Base-by-base conservation (phyloP, 1,140 invertebrate genomes). In the Papilio polyxenes region DNA sequence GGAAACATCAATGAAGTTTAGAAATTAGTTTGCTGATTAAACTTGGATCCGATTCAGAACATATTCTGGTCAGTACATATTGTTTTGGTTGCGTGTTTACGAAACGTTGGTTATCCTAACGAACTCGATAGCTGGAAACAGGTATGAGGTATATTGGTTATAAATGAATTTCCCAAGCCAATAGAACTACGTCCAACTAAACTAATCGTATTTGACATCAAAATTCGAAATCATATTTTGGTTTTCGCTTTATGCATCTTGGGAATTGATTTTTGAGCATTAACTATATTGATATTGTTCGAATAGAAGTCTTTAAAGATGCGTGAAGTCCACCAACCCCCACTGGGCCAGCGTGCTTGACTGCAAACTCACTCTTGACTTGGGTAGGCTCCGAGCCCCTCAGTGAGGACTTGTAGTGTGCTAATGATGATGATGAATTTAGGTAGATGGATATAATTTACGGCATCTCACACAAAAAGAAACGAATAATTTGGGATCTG, bases 1-100 rank as follows among this genome's bases (percentile, higher is more conserved):
- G 23, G 1, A 37, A 72, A 13, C 13, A 15, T 40, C 31, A 40
- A 37, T 72, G 11, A 20, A 62, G 4, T 5, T 31, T 72, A 15
- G 65, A 40, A 37, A 13, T 37, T 13, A 37, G 23, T 15, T 40
- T 72, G 23, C 10, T 65, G 17, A 65, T 15, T 0, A 65, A 31
- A 31, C 62, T 65, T 37, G 65, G 6, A 72, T 40, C 65, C 2
- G 15, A 37, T 72, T 37, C 65, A 15, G 9, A 65, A 65, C 20
- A 65, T 65, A 37, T 69, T 37, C 65, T 37, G 23, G 65, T 69
- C 65, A 37, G 15, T 37, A 37, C 65, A 23, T 40, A 72, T 40
- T 65, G 23, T 65, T 65, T 65, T 65, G 59, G 17, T 11, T 31
- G 65, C 65, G 65, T 72, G 65, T 72, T 72, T 72, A 72, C 65